These are phyloP conservation scores for Cantharis flavilabris DNA, from an alignment of 2,888 invertebrate genomes.

Conservation along the genomic window DNA sequence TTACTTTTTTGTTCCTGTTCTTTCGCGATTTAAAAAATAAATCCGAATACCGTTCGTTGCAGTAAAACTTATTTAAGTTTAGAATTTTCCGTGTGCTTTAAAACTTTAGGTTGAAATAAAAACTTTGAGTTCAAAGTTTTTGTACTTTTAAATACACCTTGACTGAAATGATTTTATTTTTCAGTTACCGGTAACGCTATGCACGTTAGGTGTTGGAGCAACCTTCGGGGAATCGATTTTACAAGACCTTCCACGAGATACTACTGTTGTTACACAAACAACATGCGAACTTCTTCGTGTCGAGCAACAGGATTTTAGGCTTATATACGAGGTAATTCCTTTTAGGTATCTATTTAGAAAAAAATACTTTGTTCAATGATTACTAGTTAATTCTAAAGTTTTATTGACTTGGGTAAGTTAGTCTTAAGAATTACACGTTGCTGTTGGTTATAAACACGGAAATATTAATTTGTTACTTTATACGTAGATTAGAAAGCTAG, in stretches of 20 bases:
- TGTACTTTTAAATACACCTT: neutral
- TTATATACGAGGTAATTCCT: conserved; percentile 69
- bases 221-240: conserved; percentile 79
- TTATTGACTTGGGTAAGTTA: neutral
- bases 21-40: neutral
- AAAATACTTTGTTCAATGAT: neutral
- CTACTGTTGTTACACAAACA: conserved; percentile 73
- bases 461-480: neutral
- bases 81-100: neutral
- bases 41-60: neutral
- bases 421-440: neutral
- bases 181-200: conserved; percentile 68
- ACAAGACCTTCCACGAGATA: conserved; percentile 71
- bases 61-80: neutral
- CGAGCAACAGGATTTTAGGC: conserved; percentile 75
- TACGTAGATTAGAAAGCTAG: neutral
- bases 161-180: conserved; percentile 39
- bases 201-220: conserved; percentile 73
- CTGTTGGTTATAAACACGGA: neutral
- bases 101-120: neutral
- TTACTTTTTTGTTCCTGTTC: neutral
- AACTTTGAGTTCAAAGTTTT: neutral
- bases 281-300: conserved; percentile 76
- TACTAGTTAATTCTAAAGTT: neutral
- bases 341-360: neutral